Conservation (phyloP, 2,113 vertebrate genomes). For the Heterotilapia buettikoferi region DNA sequence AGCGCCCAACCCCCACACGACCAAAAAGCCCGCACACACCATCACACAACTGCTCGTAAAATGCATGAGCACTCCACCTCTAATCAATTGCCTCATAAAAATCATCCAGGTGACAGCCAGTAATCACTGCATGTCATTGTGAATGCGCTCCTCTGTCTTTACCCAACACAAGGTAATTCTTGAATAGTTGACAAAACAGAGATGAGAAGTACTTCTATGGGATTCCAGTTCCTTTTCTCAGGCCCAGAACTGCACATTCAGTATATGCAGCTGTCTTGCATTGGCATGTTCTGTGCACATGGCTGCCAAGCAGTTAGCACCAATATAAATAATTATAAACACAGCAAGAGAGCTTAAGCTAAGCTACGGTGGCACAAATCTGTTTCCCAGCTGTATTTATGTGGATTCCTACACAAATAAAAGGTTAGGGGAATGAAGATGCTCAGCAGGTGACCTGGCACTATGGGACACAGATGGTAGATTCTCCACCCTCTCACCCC, state of each 20-base stretch:
- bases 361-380: slow-evolving; percentile 24
- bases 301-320: not conserved
- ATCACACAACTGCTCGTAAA: not conserved
- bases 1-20: slow-evolving; percentile 22
- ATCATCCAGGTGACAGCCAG: no score
- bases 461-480: slow-evolving; percentile 27
- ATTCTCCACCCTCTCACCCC: not conserved
- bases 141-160: not conserved
- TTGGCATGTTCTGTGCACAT: not conserved
- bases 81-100: not conserved
- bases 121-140: not conserved
- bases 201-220: not conserved
- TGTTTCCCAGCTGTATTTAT: slow-evolving; percentile 9
- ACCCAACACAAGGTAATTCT: not conserved
- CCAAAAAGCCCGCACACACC: slow-evolving; percentile 1
- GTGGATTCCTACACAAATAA: not conserved
- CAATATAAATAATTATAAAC: slow-evolving; percentile 26
- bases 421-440: not conserved
- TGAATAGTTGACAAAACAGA: not conserved
- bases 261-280: not conserved
- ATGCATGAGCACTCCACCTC: not conserved
- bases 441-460: slow-evolving; percentile 3
- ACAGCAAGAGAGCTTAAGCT: slow-evolving; percentile 2
- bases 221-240: not conserved
- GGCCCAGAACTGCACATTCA: not conserved